Percentiles rank a stretch among this genome's conserved stretches.
Evolutionary conservation across 2,888 invertebrate species (phyloP).

Genomic region (Agelastica alni): DNA sequence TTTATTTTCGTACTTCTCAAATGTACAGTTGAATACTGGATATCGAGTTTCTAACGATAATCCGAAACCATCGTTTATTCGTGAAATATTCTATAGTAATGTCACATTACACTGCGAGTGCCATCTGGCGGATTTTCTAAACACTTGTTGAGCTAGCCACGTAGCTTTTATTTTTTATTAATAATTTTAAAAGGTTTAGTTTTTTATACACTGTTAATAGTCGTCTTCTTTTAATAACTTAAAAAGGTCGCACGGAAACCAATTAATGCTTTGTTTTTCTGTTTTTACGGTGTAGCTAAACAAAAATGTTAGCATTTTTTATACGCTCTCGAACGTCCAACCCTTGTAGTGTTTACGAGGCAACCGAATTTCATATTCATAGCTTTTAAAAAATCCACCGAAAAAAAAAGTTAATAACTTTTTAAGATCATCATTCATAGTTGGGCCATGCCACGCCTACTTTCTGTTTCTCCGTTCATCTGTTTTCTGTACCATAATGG

Average conservation of each 20-base stretch:
- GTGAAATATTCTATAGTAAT: too few relatives aligned
- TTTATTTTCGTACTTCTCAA: too few relatives aligned
- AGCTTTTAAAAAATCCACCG: conserved; percentile 29
- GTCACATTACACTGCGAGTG: too few relatives aligned
- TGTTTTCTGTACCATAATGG: conserved; percentile 17
- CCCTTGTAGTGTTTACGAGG: conserved; percentile 32
- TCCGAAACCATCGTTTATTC: too few relatives aligned
- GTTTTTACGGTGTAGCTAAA: conserved; percentile 5
- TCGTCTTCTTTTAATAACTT: too few relatives aligned
- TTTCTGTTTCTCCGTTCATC: conserved; percentile 32
- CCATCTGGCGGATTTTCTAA: too few relatives aligned
- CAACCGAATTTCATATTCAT: conserved; percentile 34
- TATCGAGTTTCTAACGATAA: too few relatives aligned
- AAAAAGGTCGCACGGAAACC: conserved; percentile 1
- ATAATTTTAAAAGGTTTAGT: too few relatives aligned
- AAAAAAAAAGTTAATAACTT: conserved; percentile 43
- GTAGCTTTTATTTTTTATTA: too few relatives aligned
- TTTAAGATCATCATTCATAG: conserved; percentile 39
- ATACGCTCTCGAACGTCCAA: conserved; percentile 16
- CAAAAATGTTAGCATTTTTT: conserved; percentile 19
- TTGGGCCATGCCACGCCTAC: conserved; percentile 35
- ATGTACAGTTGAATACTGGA: too few relatives aligned
- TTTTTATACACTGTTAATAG: too few relatives aligned
- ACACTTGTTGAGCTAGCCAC: too few relatives aligned
- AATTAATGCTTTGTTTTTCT: neutral